Evolutionary conservation across 2,113 vertebrate species (phyloP).

Genomic region (Eclectus roratus): DNA sequence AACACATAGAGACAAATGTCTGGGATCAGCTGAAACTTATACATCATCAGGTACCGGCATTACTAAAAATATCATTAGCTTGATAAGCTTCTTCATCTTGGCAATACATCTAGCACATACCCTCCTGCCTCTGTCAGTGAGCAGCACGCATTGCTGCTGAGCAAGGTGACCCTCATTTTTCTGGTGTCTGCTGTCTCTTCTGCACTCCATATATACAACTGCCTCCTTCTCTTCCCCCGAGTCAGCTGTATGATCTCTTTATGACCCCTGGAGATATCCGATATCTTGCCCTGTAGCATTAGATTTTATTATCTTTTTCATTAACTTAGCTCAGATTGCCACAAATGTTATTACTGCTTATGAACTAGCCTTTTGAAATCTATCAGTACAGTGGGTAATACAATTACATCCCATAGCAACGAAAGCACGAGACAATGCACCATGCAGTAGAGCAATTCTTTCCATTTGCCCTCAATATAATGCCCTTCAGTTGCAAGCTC

Average conservation of each 20-base stretch:
- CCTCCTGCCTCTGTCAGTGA: background rate
- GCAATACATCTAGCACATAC: background rate
- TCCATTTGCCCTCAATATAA: background rate
- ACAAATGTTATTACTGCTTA: constrained; percentile 53
- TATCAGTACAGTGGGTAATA: constrained; percentile 4
- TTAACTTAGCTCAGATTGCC: constrained; percentile 61
- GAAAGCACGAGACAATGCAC: background rate
- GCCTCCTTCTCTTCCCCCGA: background rate
- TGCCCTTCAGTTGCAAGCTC: background rate
- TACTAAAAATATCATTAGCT: constrained; percentile 9
- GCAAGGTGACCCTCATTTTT: constrained; percentile 22
- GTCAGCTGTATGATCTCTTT: background rate
- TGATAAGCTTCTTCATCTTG: background rate
- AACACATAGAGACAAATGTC: background rate
- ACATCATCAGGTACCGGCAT: background rate
- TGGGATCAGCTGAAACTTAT: background rate
- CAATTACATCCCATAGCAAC: constrained; percentile 22
- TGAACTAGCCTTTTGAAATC: constrained; percentile 54
- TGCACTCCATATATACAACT: background rate
- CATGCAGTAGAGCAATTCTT: background rate
- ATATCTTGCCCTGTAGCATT: constrained; percentile 21
- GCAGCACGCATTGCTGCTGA: background rate
- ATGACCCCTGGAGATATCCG: constrained; percentile 16
- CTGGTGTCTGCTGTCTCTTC: background rate
- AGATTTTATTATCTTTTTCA: constrained; percentile 63